Evolutionary conservation across 1,140 invertebrate genomes (phyloP).

Genomic region (Drosophila elegans): DNA sequence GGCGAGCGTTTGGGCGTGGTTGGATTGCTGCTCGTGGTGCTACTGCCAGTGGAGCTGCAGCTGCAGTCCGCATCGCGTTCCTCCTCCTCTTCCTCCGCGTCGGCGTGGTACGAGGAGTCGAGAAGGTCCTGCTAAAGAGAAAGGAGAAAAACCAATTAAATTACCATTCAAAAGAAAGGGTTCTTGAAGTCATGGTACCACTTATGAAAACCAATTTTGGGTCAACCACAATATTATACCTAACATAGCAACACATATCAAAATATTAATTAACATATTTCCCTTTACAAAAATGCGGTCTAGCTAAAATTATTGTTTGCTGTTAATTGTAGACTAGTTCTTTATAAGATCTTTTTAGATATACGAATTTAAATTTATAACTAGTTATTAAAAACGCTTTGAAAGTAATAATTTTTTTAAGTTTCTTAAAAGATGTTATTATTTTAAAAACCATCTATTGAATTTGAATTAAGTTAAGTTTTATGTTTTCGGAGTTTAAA

Average conservation of each 20-base stretch:
- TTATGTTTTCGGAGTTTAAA: no score
- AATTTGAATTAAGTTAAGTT: no score
- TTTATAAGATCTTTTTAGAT: background rate
- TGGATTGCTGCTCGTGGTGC: conserved; percentile 17
- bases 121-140: conserved; percentile 68
- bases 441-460: no score
- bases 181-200: conserved; percentile 4
- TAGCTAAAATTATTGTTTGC: background rate
- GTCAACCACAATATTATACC: conserved; percentile 18
- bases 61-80: conserved; percentile 64
- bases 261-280: conserved; percentile 1
- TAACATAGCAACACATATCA: conserved; percentile 1
- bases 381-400: no score
- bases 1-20: conserved; percentile 62
- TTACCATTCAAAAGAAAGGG: conserved; percentile 13
- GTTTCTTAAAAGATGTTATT: no score
- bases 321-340: background rate
- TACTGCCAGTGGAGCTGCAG: conserved; percentile 52
- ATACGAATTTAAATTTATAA: no score
- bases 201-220: conserved; percentile 9
- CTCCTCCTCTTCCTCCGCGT: conserved; percentile 73
- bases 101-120: conserved; percentile 80
- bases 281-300: background rate
- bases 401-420: no score
- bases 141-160: conserved; percentile 23